Evolutionary conservation across 2,113 vertebrate genomes (phyloP).

Genomic region (Sylvilagus bachmani): DNA sequence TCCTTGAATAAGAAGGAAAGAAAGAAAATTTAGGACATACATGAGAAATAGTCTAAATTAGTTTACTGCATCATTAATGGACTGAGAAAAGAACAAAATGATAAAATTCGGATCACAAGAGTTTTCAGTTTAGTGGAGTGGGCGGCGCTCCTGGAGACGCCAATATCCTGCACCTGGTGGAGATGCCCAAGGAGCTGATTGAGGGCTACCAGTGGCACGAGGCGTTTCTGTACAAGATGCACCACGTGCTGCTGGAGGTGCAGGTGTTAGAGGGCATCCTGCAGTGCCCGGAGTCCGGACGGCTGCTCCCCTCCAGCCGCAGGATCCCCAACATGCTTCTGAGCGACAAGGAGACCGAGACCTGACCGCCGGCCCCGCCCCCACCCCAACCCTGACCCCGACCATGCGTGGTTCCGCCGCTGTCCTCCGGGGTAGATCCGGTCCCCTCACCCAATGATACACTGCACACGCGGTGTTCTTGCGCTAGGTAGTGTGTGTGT

Average conservation of each 20-base stretch:
- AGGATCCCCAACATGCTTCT: constrained; percentile 97
- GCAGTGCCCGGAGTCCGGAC: constrained; percentile 94
- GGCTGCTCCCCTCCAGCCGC: constrained; percentile 93
- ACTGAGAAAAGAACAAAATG: not conserved
- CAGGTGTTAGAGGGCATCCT: constrained; percentile 94
- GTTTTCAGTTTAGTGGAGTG: not conserved
- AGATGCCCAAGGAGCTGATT: constrained; percentile 88
- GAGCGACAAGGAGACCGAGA: constrained; percentile 91
- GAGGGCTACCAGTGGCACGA: constrained; percentile 91
- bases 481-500: constrained; percentile 76
- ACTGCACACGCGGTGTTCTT: constrained; percentile 5
- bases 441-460: not conserved
- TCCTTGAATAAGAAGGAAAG: not conserved
- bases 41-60: not conserved
- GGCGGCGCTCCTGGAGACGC: no score
- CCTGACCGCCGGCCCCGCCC: no score
- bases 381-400: no score
- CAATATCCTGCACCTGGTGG: constrained; percentile 86
- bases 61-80: not conserved
- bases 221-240: constrained; percentile 93
- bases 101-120: not conserved
- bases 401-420: no score
- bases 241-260: constrained; percentile 93
- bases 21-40: not conserved
- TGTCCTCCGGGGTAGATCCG: no score